Evolutionary conservation across 2,113 vertebrate species (phyloP).

Genomic region (Odontesthes bonariensis): DNA sequence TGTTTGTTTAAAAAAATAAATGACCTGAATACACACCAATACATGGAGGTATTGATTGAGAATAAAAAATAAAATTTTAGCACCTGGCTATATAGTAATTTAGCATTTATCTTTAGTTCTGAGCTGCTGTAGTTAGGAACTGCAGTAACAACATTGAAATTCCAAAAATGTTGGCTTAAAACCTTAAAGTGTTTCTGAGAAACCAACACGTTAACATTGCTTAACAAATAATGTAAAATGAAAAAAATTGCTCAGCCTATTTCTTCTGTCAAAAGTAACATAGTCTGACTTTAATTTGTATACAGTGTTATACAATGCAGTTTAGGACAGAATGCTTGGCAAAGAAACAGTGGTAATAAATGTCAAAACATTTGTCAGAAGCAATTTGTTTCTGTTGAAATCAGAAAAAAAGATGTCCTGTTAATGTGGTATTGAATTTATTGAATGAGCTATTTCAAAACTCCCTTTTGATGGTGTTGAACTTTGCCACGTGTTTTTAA

Average conservation of each 20-base stretch:
- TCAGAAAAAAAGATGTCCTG: neutral
- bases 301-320: neutral
- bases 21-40: neutral
- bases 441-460: slow-evolving; percentile 11
- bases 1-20: neutral
- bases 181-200: neutral
- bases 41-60: neutral
- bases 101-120: neutral
- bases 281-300: slow-evolving; percentile 35
- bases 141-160: neutral
- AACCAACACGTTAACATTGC: neutral
- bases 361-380: slow-evolving; percentile 7
- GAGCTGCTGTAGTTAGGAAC: neutral
- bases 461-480: neutral
- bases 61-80: neutral
- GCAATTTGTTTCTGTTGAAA: neutral
- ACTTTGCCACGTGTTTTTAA: slow-evolving; percentile 3
- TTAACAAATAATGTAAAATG: neutral
- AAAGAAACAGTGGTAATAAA: neutral
- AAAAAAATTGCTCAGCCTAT: neutral
- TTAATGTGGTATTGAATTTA: slow-evolving; percentile 4
- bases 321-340: neutral
- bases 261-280: slow-evolving; percentile 19
- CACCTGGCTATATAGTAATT: neutral
- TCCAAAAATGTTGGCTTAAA: neutral